Percentiles rank a stretch among this genome's conserved stretches.
Evolutionary conservation across 2,113 vertebrate genomes (phyloP).

Genomic region (sheep (Ovis aries)): ARS-UI_Ramb_v3.0 NC_056060.1:72539001-72539500

Average conservation of each 20-base stretch:
- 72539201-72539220: not conserved
- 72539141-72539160: not conserved
- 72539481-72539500: too few relatives aligned
- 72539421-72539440: too few relatives aligned
- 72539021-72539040: not conserved
- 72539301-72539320: not conserved
- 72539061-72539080: not conserved
- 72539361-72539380: too few relatives aligned
- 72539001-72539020: not conserved
- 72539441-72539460: too few relatives aligned
- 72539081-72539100: not conserved
- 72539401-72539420: too few relatives aligned
- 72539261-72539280: not conserved
- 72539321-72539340: too few relatives aligned
- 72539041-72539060: not conserved
- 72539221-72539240: not conserved
- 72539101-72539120: not conserved
- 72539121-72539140: not conserved
- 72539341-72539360: too few relatives aligned
- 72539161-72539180: not conserved
- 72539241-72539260: not conserved
- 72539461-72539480: too few relatives aligned
- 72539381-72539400: too few relatives aligned
- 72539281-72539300: not conserved
- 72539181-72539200: not conserved